Conservation (phyloP, 2,113 vertebrate genomes). For the Platycercus adscitus region DNA sequence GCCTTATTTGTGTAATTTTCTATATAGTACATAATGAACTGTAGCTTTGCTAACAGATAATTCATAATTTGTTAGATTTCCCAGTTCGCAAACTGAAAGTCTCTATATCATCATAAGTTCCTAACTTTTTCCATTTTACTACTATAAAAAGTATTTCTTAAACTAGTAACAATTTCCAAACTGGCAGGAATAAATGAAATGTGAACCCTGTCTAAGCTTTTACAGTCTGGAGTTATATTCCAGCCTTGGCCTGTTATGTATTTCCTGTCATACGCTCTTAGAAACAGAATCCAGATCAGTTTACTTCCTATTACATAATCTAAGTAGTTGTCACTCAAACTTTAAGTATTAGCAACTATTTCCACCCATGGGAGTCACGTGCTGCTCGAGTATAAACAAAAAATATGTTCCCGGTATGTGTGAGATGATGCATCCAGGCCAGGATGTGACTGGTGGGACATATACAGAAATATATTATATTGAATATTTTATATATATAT, state of each 20-base stretch:
- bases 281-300: constrained; percentile 39
- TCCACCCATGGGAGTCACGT: constrained; percentile 16
- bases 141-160: not conserved
- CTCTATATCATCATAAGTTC: not conserved
- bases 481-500: not conserved
- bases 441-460: not conserved
- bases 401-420: not conserved
- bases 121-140: not conserved
- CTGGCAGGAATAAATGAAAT: not conserved
- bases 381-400: not conserved
- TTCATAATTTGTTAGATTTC: not conserved
- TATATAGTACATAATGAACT: not conserved
- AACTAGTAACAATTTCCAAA: not conserved
- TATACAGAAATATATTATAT: not conserved
- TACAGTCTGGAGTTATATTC: not conserved
- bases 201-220: not conserved
- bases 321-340: constrained; percentile 4
- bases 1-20: not conserved
- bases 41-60: not conserved
- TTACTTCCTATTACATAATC: constrained; percentile 62
- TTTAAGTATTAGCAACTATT: constrained; percentile 21
- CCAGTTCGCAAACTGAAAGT: not conserved
- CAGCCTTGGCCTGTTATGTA: constrained; percentile 28
- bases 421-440: not conserved
- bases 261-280: constrained; percentile 44